These are phyloP conservation scores for Colius striatus DNA, from an alignment of 2,113 vertebrate species.

Conservation along the genomic window DNA sequence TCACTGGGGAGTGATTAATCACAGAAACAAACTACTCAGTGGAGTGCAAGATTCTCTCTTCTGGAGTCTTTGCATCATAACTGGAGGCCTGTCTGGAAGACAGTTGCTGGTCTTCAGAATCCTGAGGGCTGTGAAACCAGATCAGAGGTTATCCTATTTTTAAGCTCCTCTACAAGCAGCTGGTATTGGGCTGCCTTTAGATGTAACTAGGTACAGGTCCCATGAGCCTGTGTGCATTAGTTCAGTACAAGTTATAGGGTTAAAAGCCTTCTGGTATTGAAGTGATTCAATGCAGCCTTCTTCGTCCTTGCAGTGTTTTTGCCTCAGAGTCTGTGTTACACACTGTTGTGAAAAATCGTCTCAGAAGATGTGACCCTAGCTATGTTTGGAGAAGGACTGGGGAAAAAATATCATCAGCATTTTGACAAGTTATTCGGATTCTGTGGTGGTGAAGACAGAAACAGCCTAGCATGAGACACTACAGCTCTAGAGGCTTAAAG, in stretches of 20 bases:
- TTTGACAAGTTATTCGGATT: slow-evolving; percentile 43
- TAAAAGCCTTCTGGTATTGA: not conserved
- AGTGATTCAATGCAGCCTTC: not conserved
- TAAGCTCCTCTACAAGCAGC: not conserved
- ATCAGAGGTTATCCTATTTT: not conserved
- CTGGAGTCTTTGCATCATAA: slow-evolving; percentile 35
- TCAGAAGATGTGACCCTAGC: slow-evolving; percentile 4
- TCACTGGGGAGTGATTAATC: slow-evolving; percentile 45
- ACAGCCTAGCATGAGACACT: not conserved
- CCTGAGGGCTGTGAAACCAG: not conserved
- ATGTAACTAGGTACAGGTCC: not conserved
- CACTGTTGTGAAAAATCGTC: not conserved
- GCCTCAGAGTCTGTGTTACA: not conserved
- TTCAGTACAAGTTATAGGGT: not conserved
- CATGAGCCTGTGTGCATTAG: not conserved
- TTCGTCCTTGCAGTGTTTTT: not conserved
- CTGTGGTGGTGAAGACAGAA: not conserved
- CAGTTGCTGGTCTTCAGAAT: not conserved
- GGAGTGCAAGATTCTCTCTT: slow-evolving; percentile 34
- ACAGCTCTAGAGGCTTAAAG: not conserved
- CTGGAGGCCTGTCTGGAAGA: not conserved
- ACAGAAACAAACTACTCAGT: slow-evolving; percentile 19
- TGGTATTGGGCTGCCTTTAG: not conserved
- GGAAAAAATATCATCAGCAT: not conserved
- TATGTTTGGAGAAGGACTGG: slow-evolving; percentile 18